A percentile compares a stretch with the other conserved stretches of the same genome.
Evolutionary conservation across 2,888 invertebrate species (phyloP).

Genomic region (Rhorus exstirpatorius): DNA sequence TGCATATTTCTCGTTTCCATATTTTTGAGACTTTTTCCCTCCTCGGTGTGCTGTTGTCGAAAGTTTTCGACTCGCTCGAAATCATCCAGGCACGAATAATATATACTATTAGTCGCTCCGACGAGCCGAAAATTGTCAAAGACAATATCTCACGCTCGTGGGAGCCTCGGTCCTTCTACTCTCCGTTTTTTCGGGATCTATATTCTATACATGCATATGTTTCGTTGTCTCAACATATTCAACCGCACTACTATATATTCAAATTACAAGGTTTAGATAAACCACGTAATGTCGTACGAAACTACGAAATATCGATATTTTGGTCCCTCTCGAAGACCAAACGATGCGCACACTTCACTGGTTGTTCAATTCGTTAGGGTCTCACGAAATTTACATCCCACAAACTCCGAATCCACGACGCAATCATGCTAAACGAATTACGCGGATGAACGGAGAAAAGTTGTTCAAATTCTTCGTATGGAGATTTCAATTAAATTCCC

Average conservation of each 20-base stretch:
- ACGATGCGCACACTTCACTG: neutral
- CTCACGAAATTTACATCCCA: neutral
- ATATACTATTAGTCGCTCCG: conserved; percentile 79
- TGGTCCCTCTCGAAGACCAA: neutral
- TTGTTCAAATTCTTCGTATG: too few species aligned
- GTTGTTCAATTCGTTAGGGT: neutral
- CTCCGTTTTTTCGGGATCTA: neutral
- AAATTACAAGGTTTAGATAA: neutral
- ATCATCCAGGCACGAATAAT: conserved; percentile 78
- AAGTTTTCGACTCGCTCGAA: conserved; percentile 74
- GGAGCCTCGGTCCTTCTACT: conserved; percentile 4
- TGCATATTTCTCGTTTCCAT: neutral
- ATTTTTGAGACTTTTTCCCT: neutral
- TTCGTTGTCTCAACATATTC: neutral
- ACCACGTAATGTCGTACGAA: neutral
- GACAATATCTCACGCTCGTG: conserved; percentile 73
- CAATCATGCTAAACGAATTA: too few species aligned
- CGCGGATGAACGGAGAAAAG: too few species aligned
- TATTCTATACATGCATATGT: neutral
- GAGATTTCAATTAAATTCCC: too few species aligned
- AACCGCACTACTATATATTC: neutral
- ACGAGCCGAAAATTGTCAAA: conserved; percentile 83
- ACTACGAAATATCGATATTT: conserved; percentile 21
- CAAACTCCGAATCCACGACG: neutral
- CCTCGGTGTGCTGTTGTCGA: neutral